Evolutionary conservation across 2,797 vertebrate species (phyloP).

Genomic region (Taenioides sp.): DNA sequence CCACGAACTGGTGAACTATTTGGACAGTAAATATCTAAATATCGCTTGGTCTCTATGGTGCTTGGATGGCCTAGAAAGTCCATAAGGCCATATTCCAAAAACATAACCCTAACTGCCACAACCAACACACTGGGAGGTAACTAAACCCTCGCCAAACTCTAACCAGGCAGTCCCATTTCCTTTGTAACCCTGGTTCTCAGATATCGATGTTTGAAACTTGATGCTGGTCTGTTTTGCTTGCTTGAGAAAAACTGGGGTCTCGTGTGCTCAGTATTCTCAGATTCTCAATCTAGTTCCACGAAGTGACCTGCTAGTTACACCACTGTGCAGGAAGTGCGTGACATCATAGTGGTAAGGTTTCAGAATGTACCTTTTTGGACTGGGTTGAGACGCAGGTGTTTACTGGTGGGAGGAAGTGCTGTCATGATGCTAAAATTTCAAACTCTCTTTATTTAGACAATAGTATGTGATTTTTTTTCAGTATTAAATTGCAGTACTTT

Average conservation of each 20-base stretch:
- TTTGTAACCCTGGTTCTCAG: slow-evolving; percentile 8
- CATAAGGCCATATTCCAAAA: too few species aligned
- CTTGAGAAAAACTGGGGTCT: slow-evolving; percentile 12
- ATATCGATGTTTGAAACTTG: slow-evolving; percentile 46
- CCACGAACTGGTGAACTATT: neutral
- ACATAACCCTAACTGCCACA: neutral
- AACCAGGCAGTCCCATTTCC: neutral
- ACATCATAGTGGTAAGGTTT: slow-evolving; percentile 47
- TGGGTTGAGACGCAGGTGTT: neutral
- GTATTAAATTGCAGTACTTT: too few species aligned
- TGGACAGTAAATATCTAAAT: neutral
- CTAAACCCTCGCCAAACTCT: neutral
- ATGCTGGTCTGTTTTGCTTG: slow-evolving; percentile 41
- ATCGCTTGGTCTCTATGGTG: neutral
- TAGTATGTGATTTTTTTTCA: too few species aligned
- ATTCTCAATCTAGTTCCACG: slow-evolving; percentile 33
- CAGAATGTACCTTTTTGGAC: slow-evolving; percentile 27
- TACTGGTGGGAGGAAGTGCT: too few species aligned
- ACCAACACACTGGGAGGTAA: neutral
- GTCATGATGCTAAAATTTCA: too few species aligned
- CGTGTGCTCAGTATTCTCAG: slow-evolving; percentile 18
- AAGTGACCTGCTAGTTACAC: slow-evolving; percentile 35
- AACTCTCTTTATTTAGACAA: too few species aligned
- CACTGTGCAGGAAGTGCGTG: slow-evolving; percentile 40
- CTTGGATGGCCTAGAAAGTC: neutral